Base-by-base conservation (phyloP, 2,888 invertebrate genomes). In the Synanthedon vespiformis region DNA sequence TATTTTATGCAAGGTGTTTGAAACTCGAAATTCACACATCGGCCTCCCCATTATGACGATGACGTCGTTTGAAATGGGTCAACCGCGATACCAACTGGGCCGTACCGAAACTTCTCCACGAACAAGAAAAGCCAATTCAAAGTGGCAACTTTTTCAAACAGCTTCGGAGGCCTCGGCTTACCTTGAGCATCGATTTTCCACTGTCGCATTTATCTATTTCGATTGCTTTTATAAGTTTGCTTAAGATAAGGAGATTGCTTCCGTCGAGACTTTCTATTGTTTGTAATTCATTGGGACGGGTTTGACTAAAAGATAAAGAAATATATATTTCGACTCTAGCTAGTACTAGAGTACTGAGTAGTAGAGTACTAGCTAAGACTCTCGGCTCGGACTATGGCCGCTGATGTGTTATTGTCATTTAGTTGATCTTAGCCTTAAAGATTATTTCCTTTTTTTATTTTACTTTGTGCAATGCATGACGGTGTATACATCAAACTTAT, bases 81-180 rank as follows among this genome's bases (percentile, higher is more conserved):
- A 68, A 61, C 64, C 64, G 62, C 63, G 61, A 57, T 57, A 48
- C 53, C 58, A 64, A 68, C 63, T 70, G 70, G 72, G 66, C 66
- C 69, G 63, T 67, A 64, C 63, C 58, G 61, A 67, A 75, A 77
- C 71, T 77, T 73, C 60, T 58, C 61, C 62, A 58, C 62, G 71
- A 80, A 80, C 81, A 80, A 70, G 70, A 74, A 81, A 81, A 81
- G 77, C 81, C 81, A 80, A 81, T 81, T 76, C 72, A 61, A 72
- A 72, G 72, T 67, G 68, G 61, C 61, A 80, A 80, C 71, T 75
- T 81, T 78, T 74, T 65, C 66, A 70, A 69, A 68, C 65, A 64
- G 65, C 67, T 59, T 61, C 60, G 62, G 44, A n/a, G 44, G 44
- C 44, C 44, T 44, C 44, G 14, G 60, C 61, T 63, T 64, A 66